Conservation (phyloP, 2,888 invertebrate genomes). For the Amiota minor region DNA sequence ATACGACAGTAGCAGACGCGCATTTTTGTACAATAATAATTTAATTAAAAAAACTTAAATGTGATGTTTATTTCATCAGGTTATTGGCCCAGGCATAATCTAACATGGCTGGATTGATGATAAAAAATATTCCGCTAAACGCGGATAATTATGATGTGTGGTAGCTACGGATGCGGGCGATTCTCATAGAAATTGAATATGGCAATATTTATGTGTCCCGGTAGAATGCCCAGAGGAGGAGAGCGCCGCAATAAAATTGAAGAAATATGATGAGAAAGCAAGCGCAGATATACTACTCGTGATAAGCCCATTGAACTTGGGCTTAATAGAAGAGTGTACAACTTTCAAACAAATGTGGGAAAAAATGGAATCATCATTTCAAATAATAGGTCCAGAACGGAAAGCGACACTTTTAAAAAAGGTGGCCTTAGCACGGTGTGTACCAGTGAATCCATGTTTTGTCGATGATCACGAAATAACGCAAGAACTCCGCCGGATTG, state of each 20-base stretch:
- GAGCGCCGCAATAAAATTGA: slow-evolving; percentile 26
- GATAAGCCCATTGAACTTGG: not conserved
- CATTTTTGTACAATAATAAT: too few relatives aligned
- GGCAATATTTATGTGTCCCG: not conserved
- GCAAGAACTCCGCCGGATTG: too few relatives aligned
- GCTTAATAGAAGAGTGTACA: not conserved
- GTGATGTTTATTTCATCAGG: not conserved
- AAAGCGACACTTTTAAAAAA: slow-evolving; percentile 3
- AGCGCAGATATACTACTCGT: not conserved
- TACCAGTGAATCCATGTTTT: too few relatives aligned
- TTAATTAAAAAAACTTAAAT: too few relatives aligned
- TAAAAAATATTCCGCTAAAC: not conserved
- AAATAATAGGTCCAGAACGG: not conserved
- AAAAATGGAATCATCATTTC: slow-evolving; percentile 1
- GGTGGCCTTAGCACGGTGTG: slow-evolving; percentile 7
- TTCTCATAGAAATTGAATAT: not conserved
- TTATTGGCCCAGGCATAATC: not conserved
- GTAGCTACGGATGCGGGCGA: slow-evolving; percentile 31
- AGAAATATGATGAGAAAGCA: slow-evolving; percentile 44
- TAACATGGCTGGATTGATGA: not conserved
- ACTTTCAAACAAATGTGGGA: slow-evolving; percentile 1
- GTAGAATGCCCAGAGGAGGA: not conserved
- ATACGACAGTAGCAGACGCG: too few relatives aligned
- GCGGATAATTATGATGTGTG: slow-evolving; percentile 30
- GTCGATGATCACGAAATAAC: too few relatives aligned